Base-by-base conservation (phyloP, 1,140 invertebrate genomes). In the Magallana ariakensis region DNA sequence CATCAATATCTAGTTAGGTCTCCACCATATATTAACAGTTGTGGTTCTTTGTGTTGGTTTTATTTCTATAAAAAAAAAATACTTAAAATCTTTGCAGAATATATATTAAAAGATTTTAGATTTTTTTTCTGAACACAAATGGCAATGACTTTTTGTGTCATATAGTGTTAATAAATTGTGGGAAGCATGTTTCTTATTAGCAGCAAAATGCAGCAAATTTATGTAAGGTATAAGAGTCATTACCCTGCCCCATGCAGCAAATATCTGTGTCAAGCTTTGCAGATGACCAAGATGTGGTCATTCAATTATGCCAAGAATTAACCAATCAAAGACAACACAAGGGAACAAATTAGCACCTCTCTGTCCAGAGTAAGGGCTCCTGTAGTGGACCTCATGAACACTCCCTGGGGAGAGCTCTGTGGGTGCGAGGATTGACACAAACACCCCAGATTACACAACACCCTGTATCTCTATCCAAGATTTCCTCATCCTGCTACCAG, bases 321-420 rank as follows among this genome's bases (percentile, higher is more conserved):
- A 75, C 66, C 66, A 75, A 75, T 26, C 66, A 75, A 75, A 75
- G 66, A 26, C 66, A 75, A 26, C 66, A 75, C 66, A 22, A 26
- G 22, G 22, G 22, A 75, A 75, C 66, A 75, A 75, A 75, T 75
- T 75, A 75, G 22, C 22, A 75, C 66, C 66, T 75, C 66, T 22
- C 66, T 75, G 9, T 33, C 66, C 22, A 26, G 7, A 9, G 66
- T 75, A 9, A 19, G 33, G 33, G 11, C 13, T 75, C 66, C 66
- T 75, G 22, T 75, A 75, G 66, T 26, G 22, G 13, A 26, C 66
- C 19, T 75, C 66, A 0, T 33, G 66, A 22, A 26, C 22, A 26
- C 19, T 26, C 10, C 66, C 66, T 13, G 22, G 66, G 13, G 66
- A 13, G 22, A 75, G 33, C 22, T 13, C 22, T 8, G 9, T 15